Evolutionary conservation across 2,113 vertebrate genomes (phyloP).

Genomic region (Engystomops pustulosus): DNA sequence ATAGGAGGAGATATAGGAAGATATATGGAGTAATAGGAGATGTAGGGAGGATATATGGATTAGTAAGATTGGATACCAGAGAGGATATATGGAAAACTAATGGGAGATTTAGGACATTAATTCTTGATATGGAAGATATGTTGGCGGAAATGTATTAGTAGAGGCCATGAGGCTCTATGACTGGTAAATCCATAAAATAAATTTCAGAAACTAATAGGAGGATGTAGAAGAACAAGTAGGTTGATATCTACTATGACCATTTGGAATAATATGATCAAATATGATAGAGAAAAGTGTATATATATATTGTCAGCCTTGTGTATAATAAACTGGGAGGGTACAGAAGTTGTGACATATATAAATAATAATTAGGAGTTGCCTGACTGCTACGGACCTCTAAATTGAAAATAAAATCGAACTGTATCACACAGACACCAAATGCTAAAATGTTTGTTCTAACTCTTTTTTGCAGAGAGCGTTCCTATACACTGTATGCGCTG

Average conservation of each 20-base stretch:
- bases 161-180: too few species aligned
- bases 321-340: neutral
- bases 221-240: neutral
- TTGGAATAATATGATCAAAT: neutral
- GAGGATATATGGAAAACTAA: too few species aligned
- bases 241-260: neutral
- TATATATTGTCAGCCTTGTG: neutral
- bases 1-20: neutral
- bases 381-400: neutral
- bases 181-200: too few species aligned
- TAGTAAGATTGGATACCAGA: too few species aligned
- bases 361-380: neutral
- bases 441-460: neutral
- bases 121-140: too few species aligned
- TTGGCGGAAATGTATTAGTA: too few species aligned
- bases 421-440: neutral
- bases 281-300: neutral
- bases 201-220: too few species aligned
- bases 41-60: neutral
- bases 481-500: neutral
- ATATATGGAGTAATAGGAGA: neutral
- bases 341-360: neutral
- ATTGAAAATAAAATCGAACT: neutral
- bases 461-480: neutral
- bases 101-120: too few species aligned